These are phyloP conservation scores for Eubasilissa regina DNA, from an alignment of 1,140 invertebrate genomes.

Conservation along the genomic window DNA sequence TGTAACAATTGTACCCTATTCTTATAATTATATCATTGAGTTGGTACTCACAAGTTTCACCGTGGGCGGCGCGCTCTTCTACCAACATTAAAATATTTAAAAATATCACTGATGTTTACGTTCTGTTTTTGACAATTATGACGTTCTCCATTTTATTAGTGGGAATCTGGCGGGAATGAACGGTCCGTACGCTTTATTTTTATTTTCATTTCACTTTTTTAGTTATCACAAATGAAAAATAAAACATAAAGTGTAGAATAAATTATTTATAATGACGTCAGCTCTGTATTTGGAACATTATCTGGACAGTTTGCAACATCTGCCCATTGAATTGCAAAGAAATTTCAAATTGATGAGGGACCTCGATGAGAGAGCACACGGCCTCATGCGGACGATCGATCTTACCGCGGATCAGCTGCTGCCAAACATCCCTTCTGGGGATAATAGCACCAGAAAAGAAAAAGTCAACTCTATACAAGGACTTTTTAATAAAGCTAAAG, in stretches of 20 bases:
- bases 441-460: slow-evolving; percentile 86
- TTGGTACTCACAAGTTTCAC: no score
- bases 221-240: no score
- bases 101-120: slow-evolving; percentile 22
- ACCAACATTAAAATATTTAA: slow-evolving; percentile 9
- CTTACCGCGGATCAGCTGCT: slow-evolving; percentile 87
- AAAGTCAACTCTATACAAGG: slow-evolving; percentile 88
- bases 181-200: neutral
- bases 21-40: no score
- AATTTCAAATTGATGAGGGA: slow-evolving; percentile 98
- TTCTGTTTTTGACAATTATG: slow-evolving; percentile 34
- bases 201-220: neutral
- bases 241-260: neutral
- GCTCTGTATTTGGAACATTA: slow-evolving; percentile 96
- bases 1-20: no score
- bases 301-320: slow-evolving; percentile 93
- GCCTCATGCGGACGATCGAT: slow-evolving; percentile 92
- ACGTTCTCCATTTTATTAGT: slow-evolving; percentile 28
- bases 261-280: slow-evolving; percentile 81
- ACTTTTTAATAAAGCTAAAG: slow-evolving; percentile 92
- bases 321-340: slow-evolving; percentile 93
- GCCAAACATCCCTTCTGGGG: slow-evolving; percentile 70
- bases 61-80: neutral
- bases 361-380: slow-evolving; percentile 91
- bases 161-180: slow-evolving; percentile 32